phyloP scores from a whole-genome alignment of 2,888 invertebrate species.

The Onthophagus sagittarius region DNA sequence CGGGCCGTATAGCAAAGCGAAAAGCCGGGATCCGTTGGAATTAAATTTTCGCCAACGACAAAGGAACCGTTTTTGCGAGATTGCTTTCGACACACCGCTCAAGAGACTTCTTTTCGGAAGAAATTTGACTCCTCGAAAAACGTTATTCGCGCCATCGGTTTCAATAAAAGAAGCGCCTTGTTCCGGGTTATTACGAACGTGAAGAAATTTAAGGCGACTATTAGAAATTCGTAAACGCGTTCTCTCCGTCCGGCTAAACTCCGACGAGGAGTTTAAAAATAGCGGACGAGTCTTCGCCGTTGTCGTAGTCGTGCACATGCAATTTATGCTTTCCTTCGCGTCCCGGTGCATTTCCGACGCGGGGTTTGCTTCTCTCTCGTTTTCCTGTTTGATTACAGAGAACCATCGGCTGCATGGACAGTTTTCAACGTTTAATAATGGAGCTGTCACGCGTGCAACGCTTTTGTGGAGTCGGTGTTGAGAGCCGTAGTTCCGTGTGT shows the following conservation, averaged over 20 bases:
- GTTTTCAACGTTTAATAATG: background rate
- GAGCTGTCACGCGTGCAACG: background rate
- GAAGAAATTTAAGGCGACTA: background rate
- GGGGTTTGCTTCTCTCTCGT: background rate
- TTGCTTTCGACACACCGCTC: background rate
- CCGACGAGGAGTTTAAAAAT: background rate
- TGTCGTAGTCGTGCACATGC: background rate
- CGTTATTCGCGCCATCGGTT: background rate
- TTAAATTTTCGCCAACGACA: slow-evolving; percentile 2
- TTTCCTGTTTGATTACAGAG: background rate
- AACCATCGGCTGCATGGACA: background rate
- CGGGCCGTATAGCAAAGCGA: slow-evolving; percentile 1
- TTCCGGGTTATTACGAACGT: background rate
- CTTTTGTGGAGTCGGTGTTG: background rate
- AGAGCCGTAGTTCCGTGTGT: background rate
- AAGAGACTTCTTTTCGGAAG: background rate
- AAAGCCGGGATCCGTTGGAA: background rate
- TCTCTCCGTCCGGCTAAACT: background rate
- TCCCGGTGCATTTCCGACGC: background rate
- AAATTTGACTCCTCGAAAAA: background rate
- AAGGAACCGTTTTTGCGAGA: slow-evolving; percentile 2
- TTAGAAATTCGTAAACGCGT: background rate
- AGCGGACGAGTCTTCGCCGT: background rate
- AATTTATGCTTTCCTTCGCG: background rate
- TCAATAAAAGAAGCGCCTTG: background rate